phyloP scores from a whole-genome alignment of 2,888 invertebrate genomes.

The Andrena hattorfiana region DNA sequence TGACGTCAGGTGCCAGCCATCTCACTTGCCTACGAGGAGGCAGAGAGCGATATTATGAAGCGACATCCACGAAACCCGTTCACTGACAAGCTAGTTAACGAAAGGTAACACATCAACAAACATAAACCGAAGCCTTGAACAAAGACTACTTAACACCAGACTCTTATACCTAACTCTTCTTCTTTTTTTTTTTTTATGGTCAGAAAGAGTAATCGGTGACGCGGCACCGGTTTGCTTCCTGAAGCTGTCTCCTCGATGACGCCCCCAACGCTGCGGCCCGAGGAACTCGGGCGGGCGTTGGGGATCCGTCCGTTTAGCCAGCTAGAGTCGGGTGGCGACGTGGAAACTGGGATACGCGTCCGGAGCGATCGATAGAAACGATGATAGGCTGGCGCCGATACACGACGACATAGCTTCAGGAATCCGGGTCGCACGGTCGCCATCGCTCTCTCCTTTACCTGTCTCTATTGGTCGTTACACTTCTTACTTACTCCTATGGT shows the following conservation, averaged over 20 bases:
- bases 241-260: slow-evolving; percentile 25
- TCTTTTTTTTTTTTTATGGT: slow-evolving; percentile 45
- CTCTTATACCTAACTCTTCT: slow-evolving; percentile 15
- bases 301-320: too few relatives aligned
- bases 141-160: slow-evolving; percentile 50
- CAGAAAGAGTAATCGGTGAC: slow-evolving; percentile 66
- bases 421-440: slow-evolving; percentile 53
- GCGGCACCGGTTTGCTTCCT: slow-evolving; percentile 52
- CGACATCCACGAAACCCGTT: slow-evolving; percentile 93
- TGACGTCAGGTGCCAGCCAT: slow-evolving; percentile 90
- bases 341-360: too few relatives aligned
- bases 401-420: slow-evolving; percentile 27
- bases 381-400: not conserved
- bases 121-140: slow-evolving; percentile 70
- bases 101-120: slow-evolving; percentile 86
- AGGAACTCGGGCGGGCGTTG: not conserved
- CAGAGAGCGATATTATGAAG: slow-evolving; percentile 95
- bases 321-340: too few relatives aligned
- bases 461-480: slow-evolving; percentile 66
- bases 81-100: slow-evolving; percentile 94
- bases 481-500: slow-evolving; percentile 70
- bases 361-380: not conserved
- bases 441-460: slow-evolving; percentile 63
- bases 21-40: slow-evolving; percentile 94
- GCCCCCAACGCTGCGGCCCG: too few relatives aligned